Evolutionary conservation across 2,797 vertebrate genomes (phyloP), one percentile per base, ranked within the genome.

Genomic region (Hypotaenidia philippensis): DNA sequence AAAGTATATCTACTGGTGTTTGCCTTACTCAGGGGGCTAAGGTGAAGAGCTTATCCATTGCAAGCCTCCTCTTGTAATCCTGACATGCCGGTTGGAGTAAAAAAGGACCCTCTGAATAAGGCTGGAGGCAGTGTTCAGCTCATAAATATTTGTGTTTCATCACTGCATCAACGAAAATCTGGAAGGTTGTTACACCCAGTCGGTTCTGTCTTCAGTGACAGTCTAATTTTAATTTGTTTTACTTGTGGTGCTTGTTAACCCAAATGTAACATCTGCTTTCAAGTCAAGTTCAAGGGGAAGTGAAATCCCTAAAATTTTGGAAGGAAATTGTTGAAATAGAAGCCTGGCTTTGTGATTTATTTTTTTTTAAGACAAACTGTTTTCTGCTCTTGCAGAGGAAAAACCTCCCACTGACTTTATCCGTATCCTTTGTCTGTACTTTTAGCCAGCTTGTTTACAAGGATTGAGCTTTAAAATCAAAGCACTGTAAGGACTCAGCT

Each of bases 121-220:
- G 53, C 17, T 69, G 61, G 93, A 96, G 41, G 41, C 59, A 96
- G 45, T 13, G 1, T 86, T 92, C 20, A 79, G 64, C 93, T 95
- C 65, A 86, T 97, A 97, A 97, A 97, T 97, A 97, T 97, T 97
- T 97, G 80, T 90, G 89, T 96, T 97, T 97, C 60, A 84, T 96
- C 80, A 93, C 92, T 23, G 52, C 92, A 95, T 97, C 88, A 96
- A 44, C 22, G 47, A 92, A 92, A 86, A 94, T 87, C 81, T 93
- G 74, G 83, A 79, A 93, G 80, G 53, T 65, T 92, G 87, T 96
- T 97, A 89, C 25, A 92, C 60, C 78, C 82, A 93, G 87, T 94
- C 10, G 11, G 59, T 97, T 97, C 93, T 93, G 79, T 79, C 95
- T 97, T 96, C 79, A 68, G 57, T 83, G 84, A 95, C 92, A 90